Base-by-base conservation (phyloP, 37 sponge, comb jelly and placozoan species). In the Aplysina aerophoba region DNA sequence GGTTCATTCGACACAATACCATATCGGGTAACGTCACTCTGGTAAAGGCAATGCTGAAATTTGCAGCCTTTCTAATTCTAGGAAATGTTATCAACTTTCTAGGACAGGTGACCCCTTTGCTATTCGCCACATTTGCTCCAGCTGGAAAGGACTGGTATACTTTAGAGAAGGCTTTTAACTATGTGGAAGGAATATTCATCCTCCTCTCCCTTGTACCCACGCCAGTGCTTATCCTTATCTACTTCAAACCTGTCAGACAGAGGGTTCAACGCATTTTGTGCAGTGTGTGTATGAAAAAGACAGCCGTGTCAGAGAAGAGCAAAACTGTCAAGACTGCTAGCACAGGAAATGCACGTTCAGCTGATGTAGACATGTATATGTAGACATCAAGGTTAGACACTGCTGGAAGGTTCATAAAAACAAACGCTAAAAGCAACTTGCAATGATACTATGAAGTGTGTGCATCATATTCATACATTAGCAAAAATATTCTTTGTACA, bases 81-180 rank as follows among this genome's bases (percentile, higher is more conserved):
- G 71, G 71, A 16, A 69, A 69, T 35, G 13, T 69, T 6, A 69
- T 69, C 71, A 69, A 69, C 33, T 34, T 69, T 6, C 0, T 69
- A 11, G 71, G 71, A 69, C 71, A 69, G 71, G 33, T 35, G 13
- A 30, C 34, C 34, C 17, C 34, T 16, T 69, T 69, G 28, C 71
- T 35, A 24, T 31, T 69, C 4, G 34, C 34, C 6, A 27, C 71
- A 31, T 69, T 69, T 69, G 71, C 71, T 30, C 17, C 34, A 16
- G 71, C 71, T 12, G 34, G 35, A 69, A 69, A 35, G 28, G 71
- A 31, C 34, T 69, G 19, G 35, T 69, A 69, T 6, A 27, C 1
- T 6, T 34, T 69, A 35, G 34, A 69, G 28, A 30, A 34, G 17
- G 34, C 34, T 27, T 34, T 31, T 27, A 35, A 34, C 71, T 69